Percentiles rank a stretch among this genome's conserved stretches.
These are phyloP conservation scores for Timema cristinae DNA, from an alignment of 2,888 invertebrate genomes.

Conservation along the genomic window DNA sequence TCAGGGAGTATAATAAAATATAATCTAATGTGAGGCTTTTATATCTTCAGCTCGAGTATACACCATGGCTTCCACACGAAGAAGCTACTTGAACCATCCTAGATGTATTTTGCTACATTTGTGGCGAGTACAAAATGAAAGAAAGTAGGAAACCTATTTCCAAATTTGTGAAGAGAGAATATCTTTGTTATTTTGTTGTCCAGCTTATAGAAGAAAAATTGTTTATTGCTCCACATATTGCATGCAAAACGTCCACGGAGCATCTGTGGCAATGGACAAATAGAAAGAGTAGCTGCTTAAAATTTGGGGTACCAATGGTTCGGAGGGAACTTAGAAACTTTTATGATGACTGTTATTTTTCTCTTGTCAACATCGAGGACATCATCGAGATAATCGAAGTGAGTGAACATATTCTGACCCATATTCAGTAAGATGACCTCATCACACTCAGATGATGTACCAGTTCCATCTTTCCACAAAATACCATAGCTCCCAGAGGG, in stretches of 20 bases:
- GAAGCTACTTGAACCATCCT: no score
- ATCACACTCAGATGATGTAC: conserved; percentile 27
- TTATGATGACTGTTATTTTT: background rate
- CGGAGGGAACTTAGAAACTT: background rate
- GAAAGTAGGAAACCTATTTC: no score
- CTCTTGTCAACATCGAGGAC: background rate
- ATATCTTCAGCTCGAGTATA: no score
- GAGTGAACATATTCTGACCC: background rate
- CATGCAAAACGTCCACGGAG: background rate
- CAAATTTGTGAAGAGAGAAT: no score
- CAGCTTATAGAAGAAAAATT: background rate
- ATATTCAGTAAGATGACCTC: conserved; percentile 21
- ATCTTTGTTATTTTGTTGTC: no score
- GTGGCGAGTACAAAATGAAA: no score
- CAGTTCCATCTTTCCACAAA: conserved; percentile 17
- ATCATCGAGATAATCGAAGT: background rate
- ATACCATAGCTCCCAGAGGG: conserved; percentile 22
- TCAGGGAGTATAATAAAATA: no score
- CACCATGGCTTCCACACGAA: no score
- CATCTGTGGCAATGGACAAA: background rate
- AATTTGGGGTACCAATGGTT: no score
- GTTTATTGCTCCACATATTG: background rate
- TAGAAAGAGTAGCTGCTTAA: background rate
- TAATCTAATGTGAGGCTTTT: no score
- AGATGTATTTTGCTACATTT: no score